Evolutionary conservation across 2,113 vertebrate species (phyloP).

Genomic region (Paratilapia polleni): DNA sequence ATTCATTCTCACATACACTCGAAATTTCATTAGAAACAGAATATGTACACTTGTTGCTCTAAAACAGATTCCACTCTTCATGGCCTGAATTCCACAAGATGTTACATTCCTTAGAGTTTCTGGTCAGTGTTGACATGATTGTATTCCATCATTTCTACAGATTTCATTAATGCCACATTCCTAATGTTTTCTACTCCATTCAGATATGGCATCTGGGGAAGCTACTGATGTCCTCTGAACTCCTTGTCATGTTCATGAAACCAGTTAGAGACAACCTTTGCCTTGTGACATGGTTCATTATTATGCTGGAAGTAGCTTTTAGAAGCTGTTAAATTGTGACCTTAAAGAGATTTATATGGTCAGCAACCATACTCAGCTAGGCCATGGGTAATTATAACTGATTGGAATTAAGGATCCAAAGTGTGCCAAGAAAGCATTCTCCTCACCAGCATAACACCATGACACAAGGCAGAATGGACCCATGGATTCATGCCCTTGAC

Average conservation of each 20-base stretch:
- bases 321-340: neutral
- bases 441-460: neutral
- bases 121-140: neutral
- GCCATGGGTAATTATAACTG: neutral
- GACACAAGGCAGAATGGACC: neutral
- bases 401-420: neutral
- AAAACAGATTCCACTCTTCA: neutral
- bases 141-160: neutral
- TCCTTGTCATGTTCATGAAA: neutral
- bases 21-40: neutral
- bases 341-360: neutral
- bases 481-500: neutral
- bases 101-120: neutral
- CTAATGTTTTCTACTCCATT: neutral
- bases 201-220: neutral
- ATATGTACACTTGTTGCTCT: neutral
- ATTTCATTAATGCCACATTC: neutral
- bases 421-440: neutral
- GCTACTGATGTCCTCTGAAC: neutral
- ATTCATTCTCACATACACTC: neutral
- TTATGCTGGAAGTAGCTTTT: neutral
- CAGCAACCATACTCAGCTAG: neutral
- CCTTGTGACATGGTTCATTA: neutral
- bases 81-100: neutral
- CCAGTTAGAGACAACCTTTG: neutral